Evolutionary conservation across 2,113 vertebrate species (phyloP).

Genomic region (Merops nubicus): DNA sequence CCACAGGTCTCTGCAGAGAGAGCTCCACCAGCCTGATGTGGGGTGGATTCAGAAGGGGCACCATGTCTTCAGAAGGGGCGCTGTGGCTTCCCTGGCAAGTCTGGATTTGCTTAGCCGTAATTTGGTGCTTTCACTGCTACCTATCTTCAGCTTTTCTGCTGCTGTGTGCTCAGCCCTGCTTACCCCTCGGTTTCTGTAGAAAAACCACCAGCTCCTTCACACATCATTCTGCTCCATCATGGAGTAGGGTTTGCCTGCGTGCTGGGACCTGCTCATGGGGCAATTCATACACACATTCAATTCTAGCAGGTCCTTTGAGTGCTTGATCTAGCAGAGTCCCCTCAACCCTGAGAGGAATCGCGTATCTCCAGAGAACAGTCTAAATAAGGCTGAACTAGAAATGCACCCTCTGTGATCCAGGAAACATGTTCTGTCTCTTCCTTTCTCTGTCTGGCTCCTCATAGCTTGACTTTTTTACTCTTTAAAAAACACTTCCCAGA

Average conservation of each 20-base stretch:
- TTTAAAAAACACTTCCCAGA: not conserved
- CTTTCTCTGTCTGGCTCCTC: not conserved
- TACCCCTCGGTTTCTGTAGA: not conserved
- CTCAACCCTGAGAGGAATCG: not conserved
- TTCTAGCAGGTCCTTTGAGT: too few species aligned
- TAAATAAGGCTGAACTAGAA: not conserved
- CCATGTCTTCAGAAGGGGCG: too few species aligned
- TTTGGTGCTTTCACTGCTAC: too few species aligned
- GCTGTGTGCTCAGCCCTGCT: not conserved
- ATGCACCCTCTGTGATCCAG: not conserved
- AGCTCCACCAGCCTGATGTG: fast-evolving
- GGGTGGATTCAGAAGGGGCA: not conserved
- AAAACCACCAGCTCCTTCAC: not conserved
- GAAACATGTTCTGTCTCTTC: not conserved
- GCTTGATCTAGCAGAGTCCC: not conserved
- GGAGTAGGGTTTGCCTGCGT: fast-evolving
- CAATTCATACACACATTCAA: too few species aligned
- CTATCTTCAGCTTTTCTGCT: not conserved
- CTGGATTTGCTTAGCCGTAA: too few species aligned
- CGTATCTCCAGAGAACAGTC: not conserved
- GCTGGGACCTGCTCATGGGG: too few species aligned
- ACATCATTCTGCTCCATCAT: fast-evolving
- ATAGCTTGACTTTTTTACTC: not conserved
- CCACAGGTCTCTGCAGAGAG: not conserved
- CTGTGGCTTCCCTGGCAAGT: not conserved